Conservation (phyloP, 1,140 invertebrate genomes). For the Magallana gigas region DNA sequence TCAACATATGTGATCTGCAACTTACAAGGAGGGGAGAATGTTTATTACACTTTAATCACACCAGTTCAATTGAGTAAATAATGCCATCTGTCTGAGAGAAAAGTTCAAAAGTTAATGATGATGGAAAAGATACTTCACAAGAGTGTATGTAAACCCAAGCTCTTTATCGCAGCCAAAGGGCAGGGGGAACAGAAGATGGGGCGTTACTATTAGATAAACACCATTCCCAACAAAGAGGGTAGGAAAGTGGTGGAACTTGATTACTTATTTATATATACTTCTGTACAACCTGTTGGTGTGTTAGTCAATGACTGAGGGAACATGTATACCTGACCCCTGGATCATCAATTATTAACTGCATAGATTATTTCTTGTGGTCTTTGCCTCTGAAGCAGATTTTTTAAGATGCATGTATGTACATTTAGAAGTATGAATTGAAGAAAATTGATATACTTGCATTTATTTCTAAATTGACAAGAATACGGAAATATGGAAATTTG, state of each 20-base stretch:
- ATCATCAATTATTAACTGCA: background rate
- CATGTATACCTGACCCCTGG: background rate
- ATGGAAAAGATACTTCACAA: background rate
- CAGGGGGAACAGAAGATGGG: background rate
- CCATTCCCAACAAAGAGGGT: background rate
- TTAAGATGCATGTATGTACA: too few species aligned
- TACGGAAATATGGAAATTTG: too few species aligned
- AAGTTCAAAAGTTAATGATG: constrained; percentile 16
- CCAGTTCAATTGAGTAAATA: constrained; percentile 25
- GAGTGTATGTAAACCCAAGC: background rate
- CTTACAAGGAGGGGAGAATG: background rate
- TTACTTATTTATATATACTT: background rate
- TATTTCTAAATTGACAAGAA: too few species aligned
- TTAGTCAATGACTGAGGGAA: background rate
- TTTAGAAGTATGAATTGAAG: too few species aligned
- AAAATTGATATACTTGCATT: too few species aligned
- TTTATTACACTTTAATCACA: constrained; percentile 26
- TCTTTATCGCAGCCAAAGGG: background rate
- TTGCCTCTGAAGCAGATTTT: too few species aligned
- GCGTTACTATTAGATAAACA: background rate
- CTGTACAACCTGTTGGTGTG: background rate
- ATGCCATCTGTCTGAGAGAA: constrained; percentile 9
- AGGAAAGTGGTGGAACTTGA: background rate
- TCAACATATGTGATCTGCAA: constrained; percentile 10
- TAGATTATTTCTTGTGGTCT: too few species aligned